These are phyloP conservation scores for Crenuchus spilurus DNA, from an alignment of 2,797 vertebrate species.

Conservation along the genomic window DNA sequence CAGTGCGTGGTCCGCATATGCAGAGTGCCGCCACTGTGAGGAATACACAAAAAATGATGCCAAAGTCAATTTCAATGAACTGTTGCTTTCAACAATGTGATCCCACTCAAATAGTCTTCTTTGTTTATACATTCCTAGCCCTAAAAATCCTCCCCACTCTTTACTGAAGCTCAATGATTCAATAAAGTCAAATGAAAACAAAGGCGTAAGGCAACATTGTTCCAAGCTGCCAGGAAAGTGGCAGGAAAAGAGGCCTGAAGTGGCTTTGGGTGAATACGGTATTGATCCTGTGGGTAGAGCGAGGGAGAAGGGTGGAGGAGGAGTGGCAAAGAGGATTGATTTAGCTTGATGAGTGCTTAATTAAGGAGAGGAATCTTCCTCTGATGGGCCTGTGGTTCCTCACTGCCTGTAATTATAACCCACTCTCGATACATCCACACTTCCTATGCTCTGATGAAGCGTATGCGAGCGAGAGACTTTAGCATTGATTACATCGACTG, in stretches of 20 bases:
- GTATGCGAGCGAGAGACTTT: constrained; percentile 22
- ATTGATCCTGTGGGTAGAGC: constrained; percentile 58
- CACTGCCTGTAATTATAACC: constrained; percentile 44
- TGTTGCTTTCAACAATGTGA: constrained; percentile 12
- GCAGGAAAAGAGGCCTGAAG: constrained; percentile 35
- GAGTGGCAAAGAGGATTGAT: constrained; percentile 60
- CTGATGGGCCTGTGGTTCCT: constrained; percentile 58
- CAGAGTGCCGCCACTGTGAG: too few species aligned
- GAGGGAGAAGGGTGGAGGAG: constrained; percentile 36
- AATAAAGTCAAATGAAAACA: constrained; percentile 29
- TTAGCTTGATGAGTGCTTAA: constrained; percentile 69
- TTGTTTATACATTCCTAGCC: neutral
- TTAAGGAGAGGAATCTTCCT: constrained; percentile 69
- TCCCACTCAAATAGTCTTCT: too few species aligned
- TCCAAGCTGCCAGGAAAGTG: constrained; percentile 21
- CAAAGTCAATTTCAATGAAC: neutral
- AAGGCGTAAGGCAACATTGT: constrained; percentile 41
- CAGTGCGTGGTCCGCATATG: too few species aligned
- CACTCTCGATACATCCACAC: constrained; percentile 36
- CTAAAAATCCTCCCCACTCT: neutral
- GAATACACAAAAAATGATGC: too few species aligned
- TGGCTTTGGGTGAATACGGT: constrained; percentile 40
- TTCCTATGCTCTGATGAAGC: constrained; percentile 30
- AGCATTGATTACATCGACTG: constrained; percentile 45
- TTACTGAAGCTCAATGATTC: neutral